Evolutionary conservation across 92 coral and sea anemone genomes (phyloP).

Genomic region (Micromussa lordhowensis): DNA sequence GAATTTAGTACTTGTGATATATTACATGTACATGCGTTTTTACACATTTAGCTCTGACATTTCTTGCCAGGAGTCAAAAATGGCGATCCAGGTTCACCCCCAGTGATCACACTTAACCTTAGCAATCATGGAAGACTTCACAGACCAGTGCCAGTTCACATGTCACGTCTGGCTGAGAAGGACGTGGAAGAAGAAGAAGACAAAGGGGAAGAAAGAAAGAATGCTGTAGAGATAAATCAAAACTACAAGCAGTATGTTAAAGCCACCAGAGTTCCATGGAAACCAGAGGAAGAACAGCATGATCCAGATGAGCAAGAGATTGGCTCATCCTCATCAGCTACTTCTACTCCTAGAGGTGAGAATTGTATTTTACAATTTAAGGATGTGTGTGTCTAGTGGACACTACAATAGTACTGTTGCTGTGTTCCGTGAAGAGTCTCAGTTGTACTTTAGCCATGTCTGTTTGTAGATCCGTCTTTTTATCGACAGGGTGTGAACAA

Average conservation of each 20-base stretch:
- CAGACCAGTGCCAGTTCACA: constrained; percentile 87
- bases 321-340: not conserved
- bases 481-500: too few relatives aligned
- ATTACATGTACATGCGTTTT: not conserved
- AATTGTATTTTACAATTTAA: not conserved
- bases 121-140: constrained; percentile 62
- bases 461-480: too few relatives aligned
- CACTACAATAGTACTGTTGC: too few relatives aligned
- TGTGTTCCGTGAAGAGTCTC: too few relatives aligned
- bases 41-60: not conserved
- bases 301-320: constrained; percentile 22
- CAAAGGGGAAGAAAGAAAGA: constrained; percentile 15
- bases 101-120: constrained; percentile 69
- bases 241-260: constrained; percentile 58
- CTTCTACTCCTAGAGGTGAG: constrained; percentile 43
- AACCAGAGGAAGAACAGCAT: constrained; percentile 1
- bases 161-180: constrained; percentile 78
- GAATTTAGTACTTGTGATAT: not conserved
- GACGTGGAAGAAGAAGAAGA: constrained; percentile 38
- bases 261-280: constrained; percentile 14
- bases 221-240: constrained; percentile 46
- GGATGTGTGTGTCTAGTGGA: too few relatives aligned
- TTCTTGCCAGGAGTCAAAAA: not conserved
- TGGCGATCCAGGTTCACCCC: constrained; percentile 76
- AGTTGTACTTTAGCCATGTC: too few relatives aligned